Evolutionary conservation across 2,888 invertebrate species (phyloP).

Genomic region (Crematogaster levior): DNA sequence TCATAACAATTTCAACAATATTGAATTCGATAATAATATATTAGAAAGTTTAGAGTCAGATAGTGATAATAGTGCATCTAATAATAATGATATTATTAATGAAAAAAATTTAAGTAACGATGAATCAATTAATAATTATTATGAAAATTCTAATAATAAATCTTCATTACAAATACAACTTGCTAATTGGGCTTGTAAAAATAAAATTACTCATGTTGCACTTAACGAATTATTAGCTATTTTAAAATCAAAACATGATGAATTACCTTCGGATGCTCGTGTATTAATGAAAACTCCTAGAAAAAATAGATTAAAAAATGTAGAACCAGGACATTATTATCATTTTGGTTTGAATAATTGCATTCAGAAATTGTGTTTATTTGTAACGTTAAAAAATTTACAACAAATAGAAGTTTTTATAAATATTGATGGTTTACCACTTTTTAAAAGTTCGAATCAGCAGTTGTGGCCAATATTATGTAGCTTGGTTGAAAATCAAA

Average conservation of each 20-base stretch:
- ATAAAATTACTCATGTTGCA: constrained; percentile 5
- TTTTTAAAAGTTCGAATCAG: constrained; percentile 12
- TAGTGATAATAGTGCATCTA: not conserved
- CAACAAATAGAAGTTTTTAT: not conserved
- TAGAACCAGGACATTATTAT: not conserved
- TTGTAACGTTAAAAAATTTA: not conserved
- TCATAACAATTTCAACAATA: constrained; percentile 9
- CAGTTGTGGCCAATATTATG: constrained; percentile 9
- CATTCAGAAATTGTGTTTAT: not conserved
- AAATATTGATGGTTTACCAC: constrained; percentile 18
- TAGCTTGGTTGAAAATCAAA: not conserved
- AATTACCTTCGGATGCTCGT: constrained; percentile 25
- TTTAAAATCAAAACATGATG: constrained; percentile 20
- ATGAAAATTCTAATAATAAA: not conserved
- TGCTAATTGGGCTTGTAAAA: not conserved
- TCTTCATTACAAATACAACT: constrained; percentile 4
- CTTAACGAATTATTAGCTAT: constrained; percentile 17
- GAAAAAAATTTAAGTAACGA: not conserved
- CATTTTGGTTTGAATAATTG: not conserved
- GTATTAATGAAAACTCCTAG: constrained; percentile 24
- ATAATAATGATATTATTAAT: constrained; percentile 12
- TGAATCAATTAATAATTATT: not conserved
- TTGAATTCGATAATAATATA: constrained; percentile 9
- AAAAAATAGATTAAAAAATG: not conserved
- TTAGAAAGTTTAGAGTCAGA: not conserved